Evolutionary conservation across 1,140 invertebrate genomes (phyloP).

Genomic region (Coboldia fuscipes): DNA sequence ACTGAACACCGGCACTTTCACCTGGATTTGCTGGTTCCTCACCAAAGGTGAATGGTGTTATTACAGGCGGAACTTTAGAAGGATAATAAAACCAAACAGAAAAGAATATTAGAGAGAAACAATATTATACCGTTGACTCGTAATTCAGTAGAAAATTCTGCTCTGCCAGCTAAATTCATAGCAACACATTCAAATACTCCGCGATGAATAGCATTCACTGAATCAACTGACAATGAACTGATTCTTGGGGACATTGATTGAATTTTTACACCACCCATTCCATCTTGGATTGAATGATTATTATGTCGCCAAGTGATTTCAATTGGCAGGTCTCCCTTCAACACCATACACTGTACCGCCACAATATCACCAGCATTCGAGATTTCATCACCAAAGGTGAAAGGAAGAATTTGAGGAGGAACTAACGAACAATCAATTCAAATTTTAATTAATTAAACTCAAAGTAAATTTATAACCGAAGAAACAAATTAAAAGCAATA

Average conservation of each 20-base stretch:
- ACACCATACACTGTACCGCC: conserved; percentile 29
- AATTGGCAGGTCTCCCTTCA: conserved; percentile 39
- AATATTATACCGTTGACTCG: conserved; percentile 31
- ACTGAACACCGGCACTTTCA: conserved; percentile 41
- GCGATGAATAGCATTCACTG: conserved; percentile 24
- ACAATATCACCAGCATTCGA: conserved; percentile 28
- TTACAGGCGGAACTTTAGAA: conserved; percentile 37
- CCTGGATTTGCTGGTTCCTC: conserved; percentile 42
- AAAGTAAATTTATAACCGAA: not conserved
- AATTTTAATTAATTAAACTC: conserved; percentile 9
- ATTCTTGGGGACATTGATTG: conserved; percentile 22
- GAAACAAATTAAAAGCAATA: not conserved
- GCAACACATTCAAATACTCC: conserved; percentile 37
- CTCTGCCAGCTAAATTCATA: conserved; percentile 27
- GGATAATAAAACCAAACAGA: not conserved
- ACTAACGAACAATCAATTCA: conserved; percentile 13
- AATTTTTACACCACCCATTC: conserved; percentile 13
- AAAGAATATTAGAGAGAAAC: not conserved
- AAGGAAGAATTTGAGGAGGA: conserved; percentile 25
- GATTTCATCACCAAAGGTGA: conserved; percentile 25
- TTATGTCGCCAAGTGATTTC: conserved; percentile 40
- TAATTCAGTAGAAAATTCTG: conserved; percentile 21
- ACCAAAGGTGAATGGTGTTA: conserved; percentile 38
- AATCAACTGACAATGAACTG: conserved; percentile 34
- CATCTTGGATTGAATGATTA: conserved; percentile 12